Percentiles rank a stretch among this genome's conserved stretches.
Evolutionary conservation across 92 coral and sea anemone species (phyloP).

Genomic region (Pocillopora grandis): DNA sequence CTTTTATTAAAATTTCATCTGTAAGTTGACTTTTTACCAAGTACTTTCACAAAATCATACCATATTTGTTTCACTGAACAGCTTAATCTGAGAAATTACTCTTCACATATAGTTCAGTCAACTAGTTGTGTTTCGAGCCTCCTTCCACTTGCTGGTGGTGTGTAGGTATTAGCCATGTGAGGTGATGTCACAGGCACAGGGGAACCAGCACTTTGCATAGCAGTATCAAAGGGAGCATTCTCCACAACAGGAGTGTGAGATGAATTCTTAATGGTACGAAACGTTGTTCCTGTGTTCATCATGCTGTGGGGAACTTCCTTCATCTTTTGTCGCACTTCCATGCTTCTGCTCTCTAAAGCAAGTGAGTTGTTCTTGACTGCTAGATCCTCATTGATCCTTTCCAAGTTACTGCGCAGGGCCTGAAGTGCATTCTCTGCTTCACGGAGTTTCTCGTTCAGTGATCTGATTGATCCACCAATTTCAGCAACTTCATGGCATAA

Average conservation of each 20-base stretch:
- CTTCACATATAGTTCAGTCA: constrained; percentile 6
- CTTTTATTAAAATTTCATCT: background rate
- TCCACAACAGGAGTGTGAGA: constrained; percentile 48
- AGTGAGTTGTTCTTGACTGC: constrained; percentile 90
- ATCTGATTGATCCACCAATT: constrained; percentile 90
- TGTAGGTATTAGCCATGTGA: constrained; percentile 19
- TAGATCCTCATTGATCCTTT: constrained; percentile 89
- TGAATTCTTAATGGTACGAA: constrained; percentile 38
- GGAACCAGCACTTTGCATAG: constrained; percentile 33
- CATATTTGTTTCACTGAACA: too few species aligned
- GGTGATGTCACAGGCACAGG: constrained; percentile 31
- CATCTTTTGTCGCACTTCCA: constrained; percentile 89
- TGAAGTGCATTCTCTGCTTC: constrained; percentile 93
- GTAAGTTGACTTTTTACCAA: background rate
- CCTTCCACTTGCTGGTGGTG: constrained; percentile 31
- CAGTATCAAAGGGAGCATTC: constrained; percentile 41
- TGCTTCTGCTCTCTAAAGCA: constrained; percentile 93
- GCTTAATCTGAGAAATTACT: background rate
- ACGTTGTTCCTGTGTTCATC: constrained; percentile 64
- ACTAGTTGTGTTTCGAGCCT: constrained; percentile 51
- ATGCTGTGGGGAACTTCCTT: constrained; percentile 95
- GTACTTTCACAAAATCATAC: background rate
- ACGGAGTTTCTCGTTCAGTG: constrained; percentile 88
- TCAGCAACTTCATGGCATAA: constrained; percentile 96
- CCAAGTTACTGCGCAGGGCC: constrained; percentile 86